Evolutionary conservation across 2,888 invertebrate species (phyloP).

Genomic region (Trachelus troglodyta): DNA sequence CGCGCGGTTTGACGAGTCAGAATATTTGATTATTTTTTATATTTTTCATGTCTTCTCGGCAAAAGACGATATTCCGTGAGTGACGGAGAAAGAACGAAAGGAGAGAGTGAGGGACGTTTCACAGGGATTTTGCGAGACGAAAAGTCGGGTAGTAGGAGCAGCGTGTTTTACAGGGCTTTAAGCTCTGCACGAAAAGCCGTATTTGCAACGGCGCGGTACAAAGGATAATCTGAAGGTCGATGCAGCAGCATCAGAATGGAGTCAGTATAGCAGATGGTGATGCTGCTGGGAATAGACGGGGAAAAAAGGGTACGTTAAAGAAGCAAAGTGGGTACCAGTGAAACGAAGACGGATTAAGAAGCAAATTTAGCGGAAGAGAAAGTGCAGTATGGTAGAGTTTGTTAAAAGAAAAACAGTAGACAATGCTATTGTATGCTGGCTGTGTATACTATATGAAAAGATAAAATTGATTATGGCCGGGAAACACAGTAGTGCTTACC

Average conservation of each 20-base stretch:
- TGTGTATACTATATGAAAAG: neutral
- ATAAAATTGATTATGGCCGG: neutral
- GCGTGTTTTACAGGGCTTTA: neutral
- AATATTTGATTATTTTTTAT: neutral
- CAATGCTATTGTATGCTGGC: neutral
- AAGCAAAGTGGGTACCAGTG: neutral
- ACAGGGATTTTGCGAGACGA: neutral
- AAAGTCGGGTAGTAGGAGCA: neutral
- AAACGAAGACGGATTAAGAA: neutral
- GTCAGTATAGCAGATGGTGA: neutral
- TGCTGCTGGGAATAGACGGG: neutral
- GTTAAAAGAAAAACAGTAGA: neutral
- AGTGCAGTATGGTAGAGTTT: neutral
- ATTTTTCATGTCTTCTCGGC: neutral
- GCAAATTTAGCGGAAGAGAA: neutral
- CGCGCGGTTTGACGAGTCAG: neutral
- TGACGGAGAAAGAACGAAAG: too few species aligned
- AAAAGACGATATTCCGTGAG: too few species aligned
- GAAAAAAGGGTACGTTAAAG: neutral
- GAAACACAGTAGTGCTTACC: conserved; percentile 15
- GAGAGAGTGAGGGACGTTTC: too few species aligned
- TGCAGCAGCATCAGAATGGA: neutral
- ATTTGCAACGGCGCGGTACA: neutral
- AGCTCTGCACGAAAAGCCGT: neutral
- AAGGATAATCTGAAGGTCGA: neutral